Evolutionary conservation across 2,797 vertebrate species (phyloP).

Genomic region (Aplochiton taeniatus): DNA sequence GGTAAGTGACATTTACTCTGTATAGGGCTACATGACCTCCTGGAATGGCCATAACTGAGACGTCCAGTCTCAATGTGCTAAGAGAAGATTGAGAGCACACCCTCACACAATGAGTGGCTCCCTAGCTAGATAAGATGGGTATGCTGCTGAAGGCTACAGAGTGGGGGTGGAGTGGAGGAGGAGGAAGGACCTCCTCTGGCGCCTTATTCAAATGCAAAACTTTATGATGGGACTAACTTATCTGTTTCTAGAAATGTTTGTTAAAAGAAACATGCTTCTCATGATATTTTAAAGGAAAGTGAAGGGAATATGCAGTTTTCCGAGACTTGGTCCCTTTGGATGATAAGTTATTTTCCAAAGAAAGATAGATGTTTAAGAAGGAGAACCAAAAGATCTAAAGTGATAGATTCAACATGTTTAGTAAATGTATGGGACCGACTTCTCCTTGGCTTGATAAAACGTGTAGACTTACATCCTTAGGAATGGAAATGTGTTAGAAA

Average conservation of each 20-base stretch:
- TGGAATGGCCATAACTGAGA: constrained; percentile 49
- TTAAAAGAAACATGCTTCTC: too few species aligned
- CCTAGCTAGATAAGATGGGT: constrained; percentile 69
- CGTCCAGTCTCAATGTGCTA: constrained; percentile 68
- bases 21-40: constrained; percentile 27
- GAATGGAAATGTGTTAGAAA: not conserved
- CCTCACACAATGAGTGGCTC: constrained; percentile 55
- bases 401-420: not conserved
- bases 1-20: constrained; percentile 59
- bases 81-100: constrained; percentile 78
- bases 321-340: too few species aligned
- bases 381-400: not conserved
- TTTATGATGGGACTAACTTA: not conserved
- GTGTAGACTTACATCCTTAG: not conserved
- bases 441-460: constrained; percentile 11
- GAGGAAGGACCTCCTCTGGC: not conserved
- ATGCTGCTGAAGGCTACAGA: constrained; percentile 26
- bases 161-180: not conserved
- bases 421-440: not conserved
- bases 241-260: too few species aligned
- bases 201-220: constrained; percentile 1
- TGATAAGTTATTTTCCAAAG: not conserved
- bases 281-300: too few species aligned
- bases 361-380: not conserved
- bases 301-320: too few species aligned